A percentile compares a stretch with the other conserved stretches of the same genome.
Conservation (phyloP, 2,888 invertebrate species). For the Parthenolecanium corni region DNA sequence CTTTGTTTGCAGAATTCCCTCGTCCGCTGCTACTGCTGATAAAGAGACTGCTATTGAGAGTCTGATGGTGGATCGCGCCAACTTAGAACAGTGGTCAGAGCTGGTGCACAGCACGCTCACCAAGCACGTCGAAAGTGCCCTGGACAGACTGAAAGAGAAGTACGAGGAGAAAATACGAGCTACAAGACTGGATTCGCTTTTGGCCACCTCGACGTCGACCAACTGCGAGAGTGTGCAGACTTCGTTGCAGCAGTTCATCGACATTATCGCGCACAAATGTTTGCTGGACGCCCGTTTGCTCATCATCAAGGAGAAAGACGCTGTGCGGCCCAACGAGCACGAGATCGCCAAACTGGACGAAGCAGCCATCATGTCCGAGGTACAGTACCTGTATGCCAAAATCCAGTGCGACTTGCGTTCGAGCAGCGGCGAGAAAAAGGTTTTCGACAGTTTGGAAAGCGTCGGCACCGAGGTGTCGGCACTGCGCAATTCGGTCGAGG, state of each 20-base stretch:
- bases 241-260: constrained; percentile 53
- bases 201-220: constrained; percentile 6
- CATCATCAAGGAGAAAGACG: constrained; percentile 50
- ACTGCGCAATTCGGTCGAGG: constrained; percentile 31
- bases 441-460: constrained; percentile 33
- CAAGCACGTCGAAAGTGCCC: constrained; percentile 58
- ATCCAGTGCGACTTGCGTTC: constrained; percentile 33
- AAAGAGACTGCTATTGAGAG: constrained; percentile 23
- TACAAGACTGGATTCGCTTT: constrained; percentile 40
- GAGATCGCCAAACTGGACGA: constrained; percentile 31
- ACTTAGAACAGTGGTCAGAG: constrained; percentile 62
- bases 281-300: constrained; percentile 63
- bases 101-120: constrained; percentile 59
- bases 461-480: constrained; percentile 34
- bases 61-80: constrained; percentile 46
- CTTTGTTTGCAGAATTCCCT: too few species aligned
- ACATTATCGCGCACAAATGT: constrained; percentile 60
- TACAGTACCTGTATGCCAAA: constrained; percentile 34
- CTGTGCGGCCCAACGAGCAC: background rate
- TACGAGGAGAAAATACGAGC: constrained; percentile 54
- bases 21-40: background rate
- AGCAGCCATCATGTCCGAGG: constrained; percentile 33
- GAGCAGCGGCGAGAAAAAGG: constrained; percentile 31
- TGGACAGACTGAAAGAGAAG: constrained; percentile 53
- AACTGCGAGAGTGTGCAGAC: constrained; percentile 36